Conservation (phyloP, 2,888 invertebrate genomes). For the Tuta absoluta region DNA sequence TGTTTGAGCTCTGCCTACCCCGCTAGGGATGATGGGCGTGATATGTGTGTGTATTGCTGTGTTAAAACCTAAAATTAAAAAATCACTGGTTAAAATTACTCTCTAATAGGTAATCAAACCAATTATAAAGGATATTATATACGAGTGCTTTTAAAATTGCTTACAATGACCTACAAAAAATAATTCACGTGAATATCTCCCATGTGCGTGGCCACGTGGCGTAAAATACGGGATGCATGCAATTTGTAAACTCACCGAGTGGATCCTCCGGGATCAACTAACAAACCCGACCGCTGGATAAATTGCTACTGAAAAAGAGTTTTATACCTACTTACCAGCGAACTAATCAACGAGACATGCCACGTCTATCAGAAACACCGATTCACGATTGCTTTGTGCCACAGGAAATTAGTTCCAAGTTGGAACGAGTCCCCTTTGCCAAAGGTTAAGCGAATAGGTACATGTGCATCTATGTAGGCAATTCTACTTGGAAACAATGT, state of each 20-base stretch:
- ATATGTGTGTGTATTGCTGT: too few species aligned
- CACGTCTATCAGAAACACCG: conserved; percentile 52
- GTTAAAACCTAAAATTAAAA: too few species aligned
- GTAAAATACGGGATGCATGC: conserved; percentile 1
- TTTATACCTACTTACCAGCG: conserved; percentile 21
- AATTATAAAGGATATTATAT: conserved; percentile 9
- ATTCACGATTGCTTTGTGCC: conserved; percentile 70
- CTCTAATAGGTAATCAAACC: background rate
- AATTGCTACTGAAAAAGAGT: background rate
- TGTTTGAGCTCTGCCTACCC: too few species aligned
- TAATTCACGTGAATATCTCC: conserved; percentile 5
- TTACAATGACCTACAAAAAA: conserved; percentile 9
- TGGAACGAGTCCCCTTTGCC: conserved; percentile 48
- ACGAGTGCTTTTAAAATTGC: conserved; percentile 14
- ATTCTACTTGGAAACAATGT: conserved; percentile 1
- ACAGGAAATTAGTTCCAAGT: conserved; percentile 75
- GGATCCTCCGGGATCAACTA: background rate
- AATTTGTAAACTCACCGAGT: conserved; percentile 3
- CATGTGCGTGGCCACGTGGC: conserved; percentile 8
- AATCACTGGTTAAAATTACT: background rate
- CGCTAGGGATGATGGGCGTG: too few species aligned
- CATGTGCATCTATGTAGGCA: conserved; percentile 8
- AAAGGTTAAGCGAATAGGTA: conserved; percentile 21
- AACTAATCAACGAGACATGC: conserved; percentile 57
- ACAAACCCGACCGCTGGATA: background rate